Conservation (phyloP, 2,888 invertebrate genomes). For the Scaptomyza polygonia region DNA sequence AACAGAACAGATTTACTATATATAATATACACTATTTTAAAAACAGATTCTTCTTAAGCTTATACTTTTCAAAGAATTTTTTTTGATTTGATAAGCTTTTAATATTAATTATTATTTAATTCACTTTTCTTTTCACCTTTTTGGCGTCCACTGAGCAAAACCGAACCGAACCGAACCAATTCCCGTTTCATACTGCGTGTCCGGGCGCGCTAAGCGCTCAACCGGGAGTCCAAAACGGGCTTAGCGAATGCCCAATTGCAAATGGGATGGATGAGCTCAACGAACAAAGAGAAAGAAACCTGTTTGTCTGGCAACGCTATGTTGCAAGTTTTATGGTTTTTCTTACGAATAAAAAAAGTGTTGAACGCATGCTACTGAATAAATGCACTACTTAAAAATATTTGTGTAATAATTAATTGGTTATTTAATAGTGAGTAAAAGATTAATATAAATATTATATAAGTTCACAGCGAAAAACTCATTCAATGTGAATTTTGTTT, state of each 20-base stretch:
- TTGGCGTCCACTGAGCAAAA: conserved; percentile 65
- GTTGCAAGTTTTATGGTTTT: conserved; percentile 1
- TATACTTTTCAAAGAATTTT: neutral
- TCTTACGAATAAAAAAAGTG: neutral
- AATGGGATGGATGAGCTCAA: conserved; percentile 46
- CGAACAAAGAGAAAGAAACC: conserved; percentile 39
- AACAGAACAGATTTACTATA: conserved; percentile 12
- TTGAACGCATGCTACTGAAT: neutral
- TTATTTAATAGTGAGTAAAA: too few relatives aligned
- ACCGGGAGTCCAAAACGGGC: conserved; percentile 69
- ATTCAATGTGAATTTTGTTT: too few relatives aligned
- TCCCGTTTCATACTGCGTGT: conserved; percentile 80
- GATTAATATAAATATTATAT: too few relatives aligned
- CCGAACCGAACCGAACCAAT: conserved; percentile 78
- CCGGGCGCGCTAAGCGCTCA: conserved; percentile 58
- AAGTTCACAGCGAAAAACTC: too few relatives aligned
- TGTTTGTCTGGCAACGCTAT: conserved; percentile 39
- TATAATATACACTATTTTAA: conserved; percentile 1
- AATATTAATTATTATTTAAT: conserved; percentile 1
- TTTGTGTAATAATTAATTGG: neutral
- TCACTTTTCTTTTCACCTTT: conserved; percentile 44
- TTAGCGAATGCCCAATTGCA: conserved; percentile 58
- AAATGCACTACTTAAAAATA: too few relatives aligned
- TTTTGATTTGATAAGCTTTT: neutral
- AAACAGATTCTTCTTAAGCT: conserved; percentile 3